Evolutionary conservation across 2,797 vertebrate species (phyloP).

Genomic region (Tolypeutes matacus): DNA sequence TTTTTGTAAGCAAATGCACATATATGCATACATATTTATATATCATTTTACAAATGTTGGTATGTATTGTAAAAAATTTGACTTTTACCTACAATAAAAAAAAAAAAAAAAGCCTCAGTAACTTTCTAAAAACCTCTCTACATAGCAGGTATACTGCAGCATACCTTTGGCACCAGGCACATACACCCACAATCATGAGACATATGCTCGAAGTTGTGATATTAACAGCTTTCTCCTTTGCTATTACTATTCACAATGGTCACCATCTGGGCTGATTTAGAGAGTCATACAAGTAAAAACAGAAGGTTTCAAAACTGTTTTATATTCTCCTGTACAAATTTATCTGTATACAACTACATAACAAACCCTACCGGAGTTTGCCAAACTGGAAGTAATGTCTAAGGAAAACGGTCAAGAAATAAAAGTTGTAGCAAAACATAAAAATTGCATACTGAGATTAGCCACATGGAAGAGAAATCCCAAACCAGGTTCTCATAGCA

Average conservation of each 20-base stretch:
- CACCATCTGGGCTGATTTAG: conserved; percentile 65
- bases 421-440: conserved; percentile 43
- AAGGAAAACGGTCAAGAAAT: conserved; percentile 51
- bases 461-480: conserved; percentile 24
- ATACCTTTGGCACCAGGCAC: conserved; percentile 45
- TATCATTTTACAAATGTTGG: too few species aligned
- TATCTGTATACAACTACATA: conserved; percentile 36
- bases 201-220: conserved; percentile 58
- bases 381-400: conserved; percentile 37
- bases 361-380: conserved; percentile 23
- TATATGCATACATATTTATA: too few species aligned
- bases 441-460: conserved; percentile 37
- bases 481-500: conserved; percentile 51
- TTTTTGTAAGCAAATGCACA: too few species aligned
- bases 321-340: conserved; percentile 47
- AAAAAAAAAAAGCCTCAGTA: conserved; percentile 58
- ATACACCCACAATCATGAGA: conserved; percentile 44
- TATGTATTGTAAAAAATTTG: too few species aligned
- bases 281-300: conserved; percentile 47
- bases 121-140: conserved; percentile 68
- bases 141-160: conserved; percentile 22
- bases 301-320: conserved; percentile 49
- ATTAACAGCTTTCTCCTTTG: conserved; percentile 66
- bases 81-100: too few species aligned
- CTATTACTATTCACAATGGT: conserved; percentile 67